Conservation (phyloP, 2,888 invertebrate species). For the Priocnemis perturbator region DNA sequence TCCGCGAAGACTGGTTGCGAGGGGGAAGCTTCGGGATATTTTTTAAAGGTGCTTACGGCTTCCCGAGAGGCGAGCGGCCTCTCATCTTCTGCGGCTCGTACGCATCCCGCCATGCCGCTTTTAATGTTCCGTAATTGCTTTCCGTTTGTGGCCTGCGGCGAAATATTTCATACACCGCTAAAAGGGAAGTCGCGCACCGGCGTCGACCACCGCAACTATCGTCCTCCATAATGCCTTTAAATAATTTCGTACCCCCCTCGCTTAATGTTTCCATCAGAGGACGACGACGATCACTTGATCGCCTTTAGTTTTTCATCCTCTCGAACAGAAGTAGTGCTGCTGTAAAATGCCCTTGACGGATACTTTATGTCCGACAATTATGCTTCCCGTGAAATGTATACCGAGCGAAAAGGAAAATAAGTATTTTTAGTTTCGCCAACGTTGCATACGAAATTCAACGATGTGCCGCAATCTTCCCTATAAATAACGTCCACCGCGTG, state of each 20-base stretch:
- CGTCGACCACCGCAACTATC: conserved; percentile 33
- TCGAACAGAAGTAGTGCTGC: no score
- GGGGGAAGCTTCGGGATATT: conserved; percentile 25
- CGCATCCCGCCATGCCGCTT: conserved; percentile 40
- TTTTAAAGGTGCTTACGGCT: conserved; percentile 38
- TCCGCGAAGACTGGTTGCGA: conserved; percentile 7
- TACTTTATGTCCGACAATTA: no score
- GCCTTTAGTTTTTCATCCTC: not conserved
- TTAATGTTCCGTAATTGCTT: conserved; percentile 61
- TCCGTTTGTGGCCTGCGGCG: conserved; percentile 57
- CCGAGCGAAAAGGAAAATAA: no score
- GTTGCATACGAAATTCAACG: conserved; percentile 19
- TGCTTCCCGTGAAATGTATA: no score
- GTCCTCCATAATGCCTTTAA: not conserved
- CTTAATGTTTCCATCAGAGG: not conserved
- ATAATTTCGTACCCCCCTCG: conserved; percentile 27
- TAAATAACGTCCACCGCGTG: conserved; percentile 29
- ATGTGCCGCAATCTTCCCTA: conserved; percentile 33
- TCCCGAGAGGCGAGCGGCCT: conserved; percentile 28
- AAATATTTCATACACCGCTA: conserved; percentile 56
- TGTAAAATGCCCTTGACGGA: no score
- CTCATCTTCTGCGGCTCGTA: conserved; percentile 47
- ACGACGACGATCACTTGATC: not conserved
- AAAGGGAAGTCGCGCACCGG: conserved; percentile 39
- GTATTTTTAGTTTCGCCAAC: conserved; percentile 22